phyloP scores from a whole-genome alignment of 2,113 vertebrate genomes.

The Brachyhypopomus occidentalis region DNA sequence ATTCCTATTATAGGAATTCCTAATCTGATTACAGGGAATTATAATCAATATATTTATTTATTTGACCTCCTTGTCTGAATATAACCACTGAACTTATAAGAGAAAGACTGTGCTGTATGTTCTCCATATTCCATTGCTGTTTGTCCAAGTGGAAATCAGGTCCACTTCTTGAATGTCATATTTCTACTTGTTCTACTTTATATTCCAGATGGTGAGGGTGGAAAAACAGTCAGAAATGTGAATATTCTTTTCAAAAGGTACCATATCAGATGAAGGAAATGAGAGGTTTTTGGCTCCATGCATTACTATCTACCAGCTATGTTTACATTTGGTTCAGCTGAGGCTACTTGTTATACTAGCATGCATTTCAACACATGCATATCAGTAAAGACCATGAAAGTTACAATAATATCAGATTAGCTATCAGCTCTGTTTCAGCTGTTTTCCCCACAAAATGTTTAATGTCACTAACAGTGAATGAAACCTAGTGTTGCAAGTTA shows the following conservation, averaged over 20 bases:
- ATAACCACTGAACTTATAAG: neutral
- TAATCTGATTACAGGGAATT: neutral
- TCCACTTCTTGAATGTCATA: neutral
- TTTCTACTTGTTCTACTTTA: slow-evolving; percentile 5
- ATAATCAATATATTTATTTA: neutral
- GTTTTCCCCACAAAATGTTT: neutral
- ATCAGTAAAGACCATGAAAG: neutral
- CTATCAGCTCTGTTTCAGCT: neutral
- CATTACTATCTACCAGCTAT: neutral
- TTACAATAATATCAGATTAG: neutral
- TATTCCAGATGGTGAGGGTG: neutral
- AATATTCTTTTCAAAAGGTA: neutral
- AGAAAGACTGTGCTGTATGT: neutral
- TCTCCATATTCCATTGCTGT: neutral
- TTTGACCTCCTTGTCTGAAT: neutral
- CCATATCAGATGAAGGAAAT: neutral
- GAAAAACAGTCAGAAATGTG: neutral
- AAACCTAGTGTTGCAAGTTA: too few species aligned
- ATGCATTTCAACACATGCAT: neutral
- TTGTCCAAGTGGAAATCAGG: slow-evolving; percentile 8
- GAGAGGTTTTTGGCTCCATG: neutral
- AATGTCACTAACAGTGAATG: neutral
- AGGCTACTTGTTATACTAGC: neutral
- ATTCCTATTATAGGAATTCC: neutral
- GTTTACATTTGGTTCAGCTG: neutral